A percentile compares a stretch with the other conserved stretches of the same genome.
Evolutionary conservation across 37 sponge, comb jelly and placozoan genomes (phyloP).

Genomic region (Beroe ovata): DNA sequence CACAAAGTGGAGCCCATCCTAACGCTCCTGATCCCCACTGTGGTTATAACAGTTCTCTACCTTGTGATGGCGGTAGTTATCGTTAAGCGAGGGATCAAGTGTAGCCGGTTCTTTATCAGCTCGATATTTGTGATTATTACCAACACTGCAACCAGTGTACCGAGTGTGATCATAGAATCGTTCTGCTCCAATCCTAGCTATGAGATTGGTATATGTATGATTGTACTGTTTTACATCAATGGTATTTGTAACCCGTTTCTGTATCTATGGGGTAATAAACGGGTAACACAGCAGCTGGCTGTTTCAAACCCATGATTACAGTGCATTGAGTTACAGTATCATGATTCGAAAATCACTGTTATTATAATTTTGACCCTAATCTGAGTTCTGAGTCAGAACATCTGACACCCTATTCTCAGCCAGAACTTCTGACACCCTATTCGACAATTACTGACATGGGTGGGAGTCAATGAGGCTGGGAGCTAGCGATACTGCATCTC

Average conservation of each 20-base stretch:
- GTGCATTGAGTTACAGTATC: no score
- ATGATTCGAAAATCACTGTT: no score
- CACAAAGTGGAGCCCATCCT: not conserved
- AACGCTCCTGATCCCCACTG: constrained; percentile 10
- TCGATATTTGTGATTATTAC: not conserved
- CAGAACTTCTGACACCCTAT: no score
- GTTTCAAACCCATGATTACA: no score
- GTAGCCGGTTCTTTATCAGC: not conserved
- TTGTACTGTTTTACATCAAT: constrained; percentile 25
- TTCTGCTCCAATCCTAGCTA: not conserved
- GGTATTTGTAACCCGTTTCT: constrained; percentile 48
- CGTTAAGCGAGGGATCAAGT: constrained; percentile 1
- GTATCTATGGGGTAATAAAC: not conserved
- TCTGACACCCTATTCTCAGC: no score
- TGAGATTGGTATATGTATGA: not conserved
- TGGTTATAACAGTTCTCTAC: not conserved
- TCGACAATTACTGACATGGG: no score
- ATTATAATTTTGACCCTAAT: no score
- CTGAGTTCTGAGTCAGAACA: no score
- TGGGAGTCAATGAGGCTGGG: no score
- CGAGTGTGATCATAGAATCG: not conserved
- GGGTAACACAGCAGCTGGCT: not conserved
- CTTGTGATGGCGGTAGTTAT: not conserved
- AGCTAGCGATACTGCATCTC: no score
- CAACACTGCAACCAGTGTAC: not conserved